A percentile compares a stretch with the other conserved stretches of the same genome.
Conservation (phyloP, 64 coral and sea anemone genomes). For the Pachyseris speciosa region DNA sequence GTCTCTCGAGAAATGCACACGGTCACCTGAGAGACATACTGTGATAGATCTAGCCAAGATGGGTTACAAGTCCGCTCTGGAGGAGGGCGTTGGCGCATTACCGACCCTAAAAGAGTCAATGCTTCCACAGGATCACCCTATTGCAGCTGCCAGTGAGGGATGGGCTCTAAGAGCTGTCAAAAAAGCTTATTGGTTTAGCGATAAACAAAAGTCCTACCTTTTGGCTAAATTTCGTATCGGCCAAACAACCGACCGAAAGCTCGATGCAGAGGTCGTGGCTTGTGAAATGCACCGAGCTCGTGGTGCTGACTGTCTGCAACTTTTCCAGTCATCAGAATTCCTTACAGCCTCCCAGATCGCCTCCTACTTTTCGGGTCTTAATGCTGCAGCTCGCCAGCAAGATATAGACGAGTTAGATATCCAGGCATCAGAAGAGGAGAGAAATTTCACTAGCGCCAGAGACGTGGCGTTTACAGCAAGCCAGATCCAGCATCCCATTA, state of each 20-base stretch:
- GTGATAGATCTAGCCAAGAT: slow-evolving; percentile 49
- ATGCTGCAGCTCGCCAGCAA: slow-evolving; percentile 26
- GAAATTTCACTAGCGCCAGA: slow-evolving; percentile 22
- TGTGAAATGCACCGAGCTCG: slow-evolving; percentile 23
- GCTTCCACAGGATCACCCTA: not conserved
- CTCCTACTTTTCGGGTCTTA: slow-evolving; percentile 34
- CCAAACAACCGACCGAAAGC: slow-evolving; percentile 38
- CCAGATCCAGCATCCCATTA: slow-evolving; percentile 53
- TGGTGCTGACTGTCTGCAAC: slow-evolving; percentile 12
- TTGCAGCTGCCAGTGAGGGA: slow-evolving; percentile 24
- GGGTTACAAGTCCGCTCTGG: slow-evolving; percentile 33
- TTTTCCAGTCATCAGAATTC: slow-evolving; percentile 47
- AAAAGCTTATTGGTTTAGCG: slow-evolving; percentile 45
- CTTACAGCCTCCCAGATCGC: slow-evolving; percentile 30
- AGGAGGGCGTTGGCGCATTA: slow-evolving; percentile 38
- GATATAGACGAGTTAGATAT: slow-evolving; percentile 41
- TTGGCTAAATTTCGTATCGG: slow-evolving; percentile 44
- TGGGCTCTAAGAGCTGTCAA: slow-evolving; percentile 53
- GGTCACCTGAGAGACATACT: slow-evolving; percentile 47
- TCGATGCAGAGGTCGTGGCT: slow-evolving; percentile 28
- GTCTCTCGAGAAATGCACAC: slow-evolving; percentile 54
- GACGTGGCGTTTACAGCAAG: slow-evolving; percentile 20
- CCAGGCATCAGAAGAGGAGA: slow-evolving; percentile 51
- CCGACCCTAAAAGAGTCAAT: slow-evolving; percentile 20
- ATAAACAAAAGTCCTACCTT: slow-evolving; percentile 43